Evolutionary conservation across 1,140 invertebrate genomes (phyloP), one percentile per base, ranked within the genome.

Genomic region (Sitophilus oryzae): DNA sequence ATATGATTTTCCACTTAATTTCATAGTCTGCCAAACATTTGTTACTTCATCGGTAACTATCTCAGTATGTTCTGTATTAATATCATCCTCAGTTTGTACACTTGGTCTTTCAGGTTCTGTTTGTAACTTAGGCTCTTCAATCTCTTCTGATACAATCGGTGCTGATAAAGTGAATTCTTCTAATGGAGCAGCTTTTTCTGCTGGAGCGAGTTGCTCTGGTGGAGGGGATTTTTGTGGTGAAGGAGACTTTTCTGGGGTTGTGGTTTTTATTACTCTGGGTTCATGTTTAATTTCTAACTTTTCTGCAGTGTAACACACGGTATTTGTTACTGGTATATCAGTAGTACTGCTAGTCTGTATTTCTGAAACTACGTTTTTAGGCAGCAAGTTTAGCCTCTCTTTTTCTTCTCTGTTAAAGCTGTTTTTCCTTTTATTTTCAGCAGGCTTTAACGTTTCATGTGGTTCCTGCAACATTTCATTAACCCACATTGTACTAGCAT

Each of bases 1-100:
- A 52, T 82, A 82, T 3, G 80, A 80, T 71, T 80, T 82, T 23
- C 75, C 74, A 18, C 61, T 61, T 46, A 55, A 37, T 41, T 74
- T 50, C 10, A 77, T 71, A 48, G 65, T 56, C 38, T 72, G 60
- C 77, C 77, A 79, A 30, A 54, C 52, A 41, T 54, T 54, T n/a
- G n/a, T n/a, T n/a, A n/a, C n/a, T n/a, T n/a, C n/a, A n/a, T n/a
- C n/a, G n/a, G n/a, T n/a, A n/a, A n/a, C n/a, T n/a, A n/a, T n/a
- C n/a, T n/a, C n/a, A n/a, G n/a, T n/a, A n/a, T n/a, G n/a, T n/a
- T n/a, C n/a, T n/a, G n/a, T n/a, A n/a, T n/a, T n/a, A n/a, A n/a
- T n/a, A n/a, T n/a, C n/a, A n/a, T n/a, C n/a, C n/a, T n/a, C n/a
- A n/a, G n/a, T n/a, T n/a, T n/a, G n/a, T 2, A 34, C 16, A 5